Evolutionary conservation across 2,888 invertebrate genomes (phyloP), one percentile per base, ranked within the genome.

Genomic region (Xestia ashworthii): DNA sequence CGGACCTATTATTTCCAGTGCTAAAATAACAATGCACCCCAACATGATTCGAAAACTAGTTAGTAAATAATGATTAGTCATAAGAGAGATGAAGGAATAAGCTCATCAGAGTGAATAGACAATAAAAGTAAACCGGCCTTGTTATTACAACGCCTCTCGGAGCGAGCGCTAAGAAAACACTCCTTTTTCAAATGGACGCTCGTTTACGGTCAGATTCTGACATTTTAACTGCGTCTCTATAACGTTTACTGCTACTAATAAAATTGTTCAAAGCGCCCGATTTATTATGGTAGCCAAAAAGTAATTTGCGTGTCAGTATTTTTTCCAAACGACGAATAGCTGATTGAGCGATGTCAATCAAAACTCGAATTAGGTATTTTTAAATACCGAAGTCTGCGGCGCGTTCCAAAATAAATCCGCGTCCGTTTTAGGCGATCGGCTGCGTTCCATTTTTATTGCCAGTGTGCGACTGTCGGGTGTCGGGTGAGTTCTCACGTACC

Each of bases 141-240:
- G 95, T 95, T 95, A 94, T 94, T 94, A 93, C 93, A 92, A 90
- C 90, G 90, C 89, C 90, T 90, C 92, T 89, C 86, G 74, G 87
- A 87, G 90, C 91, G 91, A 90, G 89, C 93, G 92, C 91, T 93
- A 95, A 95, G 95, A 96, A 95, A 96, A 96, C 95, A 96, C 94
- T 95, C 93, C 95, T 94, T 95, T 94, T 94, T 94, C 92, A 94
- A 94, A 94, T 94, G 93, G 88, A 92, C 92, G 92, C 93, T 94
- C 94, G 93, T 96, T 95, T 95, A 95, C 94, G 95, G 95, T 95
- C 94, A 93, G 92, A 93, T 93, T 94, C 93, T 95, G 96, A 96
- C 96, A 90, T 93, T 95, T 96, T 96, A 95, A 96, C 95, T 94
- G 91, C 95, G 92, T 92, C 94, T 94, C 93, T 92, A 92, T 91